Conservation (phyloP, 92 coral and sea anemone genomes). For the Porites rus region DNA sequence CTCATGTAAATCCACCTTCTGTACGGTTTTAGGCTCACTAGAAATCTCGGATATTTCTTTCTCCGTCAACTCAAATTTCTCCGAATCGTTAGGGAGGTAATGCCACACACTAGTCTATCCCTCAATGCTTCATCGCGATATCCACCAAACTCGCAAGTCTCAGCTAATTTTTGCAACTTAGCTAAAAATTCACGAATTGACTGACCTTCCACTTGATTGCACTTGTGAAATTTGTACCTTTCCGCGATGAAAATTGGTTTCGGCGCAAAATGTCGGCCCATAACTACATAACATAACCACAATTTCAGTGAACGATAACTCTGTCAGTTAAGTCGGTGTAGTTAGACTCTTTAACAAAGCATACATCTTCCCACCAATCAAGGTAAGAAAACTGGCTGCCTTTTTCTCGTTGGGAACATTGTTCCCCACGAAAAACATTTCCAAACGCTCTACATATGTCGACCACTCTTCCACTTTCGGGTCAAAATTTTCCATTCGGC, state of each 20-base stretch:
- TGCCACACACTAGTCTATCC: conserved; percentile 36
- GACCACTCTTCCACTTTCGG: conserved; percentile 43
- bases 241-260: conserved; percentile 51
- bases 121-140: neutral
- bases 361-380: conserved; percentile 62
- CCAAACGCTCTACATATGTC: conserved; percentile 56
- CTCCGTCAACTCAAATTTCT: conserved; percentile 49
- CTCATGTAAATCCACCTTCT: conserved; percentile 3
- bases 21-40: neutral
- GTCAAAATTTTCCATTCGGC: neutral
- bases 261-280: conserved; percentile 39
- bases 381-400: conserved; percentile 54
- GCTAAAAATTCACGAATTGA: neutral
- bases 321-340: conserved; percentile 46
- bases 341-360: too few species aligned
- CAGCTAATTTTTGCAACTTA: neutral
- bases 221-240: conserved; percentile 1
- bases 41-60: neutral
- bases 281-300: too few species aligned
- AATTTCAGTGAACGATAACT: conserved; percentile 26
- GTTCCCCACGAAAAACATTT: conserved; percentile 50
- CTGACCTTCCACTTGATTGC: neutral
- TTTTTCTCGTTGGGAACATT: conserved; percentile 53
- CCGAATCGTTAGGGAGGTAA: conserved; percentile 24
- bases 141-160: neutral